phyloP scores from a whole-genome alignment of 2,888 invertebrate genomes.

The Oscheius onirici region DNA sequence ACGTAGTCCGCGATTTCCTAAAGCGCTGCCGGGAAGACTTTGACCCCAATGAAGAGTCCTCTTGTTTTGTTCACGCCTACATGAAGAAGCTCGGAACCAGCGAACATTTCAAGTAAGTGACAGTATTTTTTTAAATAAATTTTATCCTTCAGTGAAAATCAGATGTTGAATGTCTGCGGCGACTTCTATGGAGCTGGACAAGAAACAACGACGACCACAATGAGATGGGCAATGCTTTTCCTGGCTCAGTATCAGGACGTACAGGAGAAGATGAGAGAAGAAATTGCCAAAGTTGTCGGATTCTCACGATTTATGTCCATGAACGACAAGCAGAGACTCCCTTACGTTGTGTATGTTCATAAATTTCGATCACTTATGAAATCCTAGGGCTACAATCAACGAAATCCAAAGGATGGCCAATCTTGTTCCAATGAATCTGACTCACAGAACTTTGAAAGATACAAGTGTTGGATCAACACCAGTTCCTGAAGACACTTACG shows the following conservation, averaged over 20 bases:
- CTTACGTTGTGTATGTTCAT: constrained; percentile 36
- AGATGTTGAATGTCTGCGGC: constrained; percentile 18
- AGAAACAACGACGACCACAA: constrained; percentile 56
- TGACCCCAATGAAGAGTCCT: constrained; percentile 33
- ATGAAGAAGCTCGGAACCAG: constrained; percentile 22
- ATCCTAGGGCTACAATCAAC: constrained; percentile 37
- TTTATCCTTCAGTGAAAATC: constrained; percentile 12
- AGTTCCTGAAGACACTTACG: constrained; percentile 35
- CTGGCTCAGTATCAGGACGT: constrained; percentile 47
- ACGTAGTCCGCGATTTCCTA: constrained; percentile 26
- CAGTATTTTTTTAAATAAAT: too few species aligned
- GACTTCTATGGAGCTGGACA: constrained; percentile 62
- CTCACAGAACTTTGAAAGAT: constrained; percentile 25
- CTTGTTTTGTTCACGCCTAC: constrained; percentile 47
- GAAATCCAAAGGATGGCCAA: constrained; percentile 45
- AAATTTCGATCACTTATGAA: too few species aligned
- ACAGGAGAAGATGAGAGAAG: constrained; percentile 41
- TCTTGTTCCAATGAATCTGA: constrained; percentile 37
- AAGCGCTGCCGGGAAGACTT: constrained; percentile 35
- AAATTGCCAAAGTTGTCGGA: constrained; percentile 41
- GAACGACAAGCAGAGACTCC: constrained; percentile 40
- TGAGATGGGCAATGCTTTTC: constrained; percentile 51
- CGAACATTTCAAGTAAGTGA: neutral
- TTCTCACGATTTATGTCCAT: constrained; percentile 35
- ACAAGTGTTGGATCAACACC: constrained; percentile 5